phyloP scores from a whole-genome alignment of 2,113 vertebrate species.

The Ammodytes dubius region DNA sequence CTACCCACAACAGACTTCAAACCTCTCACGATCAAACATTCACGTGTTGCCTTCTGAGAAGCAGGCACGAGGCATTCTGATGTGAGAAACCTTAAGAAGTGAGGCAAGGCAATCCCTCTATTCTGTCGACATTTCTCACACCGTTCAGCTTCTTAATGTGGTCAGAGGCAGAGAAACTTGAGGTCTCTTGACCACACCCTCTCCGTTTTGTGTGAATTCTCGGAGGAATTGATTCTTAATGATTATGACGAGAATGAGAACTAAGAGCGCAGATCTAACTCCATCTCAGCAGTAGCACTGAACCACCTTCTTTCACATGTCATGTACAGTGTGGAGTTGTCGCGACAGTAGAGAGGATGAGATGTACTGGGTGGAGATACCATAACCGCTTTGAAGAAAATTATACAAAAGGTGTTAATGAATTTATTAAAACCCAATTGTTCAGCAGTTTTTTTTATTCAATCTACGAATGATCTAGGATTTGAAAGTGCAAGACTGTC shows the following conservation, averaged over 20 bases:
- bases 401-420: not conserved
- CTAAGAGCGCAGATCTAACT: not conserved
- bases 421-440: too few relatives aligned
- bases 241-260: not conserved
- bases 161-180: not conserved
- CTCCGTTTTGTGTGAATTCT: slow-evolving; percentile 38
- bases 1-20: slow-evolving; percentile 50
- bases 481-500: not conserved
- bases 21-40: slow-evolving; percentile 40
- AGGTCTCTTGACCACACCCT: not conserved
- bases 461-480: too few relatives aligned
- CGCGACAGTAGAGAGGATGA: not conserved
- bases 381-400: not conserved
- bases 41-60: slow-evolving; percentile 36
- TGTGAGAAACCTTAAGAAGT: not conserved
- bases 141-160: not conserved
- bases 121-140: slow-evolving; percentile 2
- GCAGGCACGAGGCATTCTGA: not conserved
- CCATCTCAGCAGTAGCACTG: slow-evolving; percentile 10
- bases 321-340: not conserved
- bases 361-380: not conserved
- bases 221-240: slow-evolving; percentile 17
- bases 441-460: not conserved
- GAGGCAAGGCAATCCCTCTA: not conserved
- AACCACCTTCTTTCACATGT: slow-evolving; percentile 22